Percentiles rank a stretch among this genome's conserved stretches.
These are phyloP conservation scores for Peromyscus polionotus DNA, from an alignment of 2,113 vertebrate genomes.

Conservation along the genomic window DNA sequence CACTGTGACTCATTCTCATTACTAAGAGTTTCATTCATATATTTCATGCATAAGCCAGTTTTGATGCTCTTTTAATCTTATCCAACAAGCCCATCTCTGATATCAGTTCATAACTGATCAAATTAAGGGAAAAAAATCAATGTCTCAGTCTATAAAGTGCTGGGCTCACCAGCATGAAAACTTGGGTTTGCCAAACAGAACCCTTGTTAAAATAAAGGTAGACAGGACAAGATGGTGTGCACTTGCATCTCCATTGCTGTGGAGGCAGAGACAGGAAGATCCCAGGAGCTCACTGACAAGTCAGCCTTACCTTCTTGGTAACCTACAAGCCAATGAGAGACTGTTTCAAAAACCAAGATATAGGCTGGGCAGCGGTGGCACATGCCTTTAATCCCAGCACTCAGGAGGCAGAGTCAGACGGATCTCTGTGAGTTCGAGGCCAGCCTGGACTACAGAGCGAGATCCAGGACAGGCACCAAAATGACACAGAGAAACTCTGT, in stretches of 20 bases:
- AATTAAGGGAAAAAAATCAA: neutral
- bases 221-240: accelerated
- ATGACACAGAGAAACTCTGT: too few species aligned
- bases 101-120: slow-evolving; percentile 31
- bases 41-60: neutral
- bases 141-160: neutral
- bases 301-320: neutral
- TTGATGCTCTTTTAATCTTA: neutral
- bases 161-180: neutral
- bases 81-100: neutral
- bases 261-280: neutral
- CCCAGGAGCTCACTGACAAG: neutral
- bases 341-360: neutral
- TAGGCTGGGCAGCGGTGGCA: too few species aligned
- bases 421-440: too few species aligned
- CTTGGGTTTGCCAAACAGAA: neutral
- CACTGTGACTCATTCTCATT: neutral
- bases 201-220: neutral
- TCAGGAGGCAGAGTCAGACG: too few species aligned
- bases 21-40: slow-evolving; percentile 5
- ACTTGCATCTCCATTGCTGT: neutral
- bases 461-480: too few species aligned
- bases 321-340: neutral
- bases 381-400: too few species aligned
- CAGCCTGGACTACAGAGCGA: too few species aligned